Percentiles rank a stretch among this genome's conserved stretches.
Evolutionary conservation across 2,113 vertebrate species (phyloP).

Genomic region (Aptenodytes patagonicus): DNA sequence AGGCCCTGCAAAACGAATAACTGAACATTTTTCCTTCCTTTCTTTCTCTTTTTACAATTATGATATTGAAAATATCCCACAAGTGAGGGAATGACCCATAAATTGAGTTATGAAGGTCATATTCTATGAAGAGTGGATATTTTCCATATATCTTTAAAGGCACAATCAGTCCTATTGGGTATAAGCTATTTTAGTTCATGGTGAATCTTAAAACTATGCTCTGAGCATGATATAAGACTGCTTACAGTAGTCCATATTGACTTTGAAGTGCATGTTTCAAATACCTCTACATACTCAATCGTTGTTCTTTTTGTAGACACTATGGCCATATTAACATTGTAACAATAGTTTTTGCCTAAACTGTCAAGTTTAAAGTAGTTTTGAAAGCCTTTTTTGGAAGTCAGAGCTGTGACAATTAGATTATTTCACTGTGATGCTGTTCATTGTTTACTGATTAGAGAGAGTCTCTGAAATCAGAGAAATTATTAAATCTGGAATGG

Average conservation of each 20-base stretch:
- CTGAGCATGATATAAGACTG: conserved; percentile 1
- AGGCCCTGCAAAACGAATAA: conserved; percentile 63
- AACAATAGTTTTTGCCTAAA: conserved; percentile 42
- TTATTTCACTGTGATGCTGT: conserved; percentile 45
- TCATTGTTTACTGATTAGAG: conserved; percentile 56
- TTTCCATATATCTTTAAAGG: conserved; percentile 41
- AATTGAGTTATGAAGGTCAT: conserved; percentile 68
- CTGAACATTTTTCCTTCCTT: conserved; percentile 40
- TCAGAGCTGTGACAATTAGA: conserved; percentile 59
- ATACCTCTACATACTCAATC: not conserved
- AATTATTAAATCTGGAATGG: conserved; percentile 52
- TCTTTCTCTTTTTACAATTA: conserved; percentile 63
- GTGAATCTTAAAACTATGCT: conserved; percentile 16
- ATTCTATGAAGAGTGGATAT: conserved; percentile 19
- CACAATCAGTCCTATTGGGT: not conserved
- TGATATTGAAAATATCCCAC: conserved; percentile 52
- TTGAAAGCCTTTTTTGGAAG: conserved; percentile 26
- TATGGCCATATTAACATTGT: not conserved
- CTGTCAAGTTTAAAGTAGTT: conserved; percentile 31
- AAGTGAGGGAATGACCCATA: conserved; percentile 59
- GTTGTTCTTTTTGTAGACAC: not conserved
- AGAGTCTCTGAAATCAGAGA: conserved; percentile 26
- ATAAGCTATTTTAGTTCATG: conserved; percentile 17
- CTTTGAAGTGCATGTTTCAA: conserved; percentile 44
- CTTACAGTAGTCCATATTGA: conserved; percentile 14